Evolutionary conservation across 37 sponge, comb jelly and placozoan species (phyloP).

Genomic region (Oscarella lobularis): DNA sequence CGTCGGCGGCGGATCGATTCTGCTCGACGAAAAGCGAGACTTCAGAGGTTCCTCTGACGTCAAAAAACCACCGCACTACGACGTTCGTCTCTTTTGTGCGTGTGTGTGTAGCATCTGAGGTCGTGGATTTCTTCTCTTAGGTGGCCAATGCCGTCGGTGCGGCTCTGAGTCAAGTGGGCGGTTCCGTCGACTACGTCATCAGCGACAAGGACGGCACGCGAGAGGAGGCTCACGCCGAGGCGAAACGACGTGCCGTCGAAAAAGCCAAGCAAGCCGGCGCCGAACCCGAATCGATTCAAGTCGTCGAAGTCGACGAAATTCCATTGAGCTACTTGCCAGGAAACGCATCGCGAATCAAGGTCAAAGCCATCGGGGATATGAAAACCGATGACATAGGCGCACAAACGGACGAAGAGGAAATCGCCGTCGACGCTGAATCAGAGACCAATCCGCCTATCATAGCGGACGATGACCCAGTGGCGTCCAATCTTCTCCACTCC

Average conservation of each 20-base stretch:
- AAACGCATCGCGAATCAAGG: constrained; percentile 18
- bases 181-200: constrained; percentile 26
- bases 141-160: constrained; percentile 91
- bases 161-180: constrained; percentile 59
- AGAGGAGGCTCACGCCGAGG: not conserved
- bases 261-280: constrained; percentile 15
- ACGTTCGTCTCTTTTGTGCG: constrained; percentile 23
- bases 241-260: constrained; percentile 13
- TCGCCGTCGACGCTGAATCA: not conserved
- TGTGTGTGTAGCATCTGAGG: not conserved
- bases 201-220: not conserved
- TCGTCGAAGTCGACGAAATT: constrained; percentile 35
- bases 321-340: constrained; percentile 25
- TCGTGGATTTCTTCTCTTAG: constrained; percentile 2
- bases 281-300: constrained; percentile 14
- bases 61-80: constrained; percentile 28
- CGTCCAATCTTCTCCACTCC: not conserved
- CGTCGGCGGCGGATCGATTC: constrained; percentile 68
- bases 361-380: constrained; percentile 64
- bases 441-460: not conserved
- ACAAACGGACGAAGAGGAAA: not conserved
- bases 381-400: too few species aligned
- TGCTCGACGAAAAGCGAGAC: constrained; percentile 26
- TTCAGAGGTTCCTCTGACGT: constrained; percentile 37
- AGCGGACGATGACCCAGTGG: not conserved